Evolutionary conservation across 2,888 invertebrate species (phyloP), one percentile per base, ranked within the genome.

Genomic region (Molanna angustata): DNA sequence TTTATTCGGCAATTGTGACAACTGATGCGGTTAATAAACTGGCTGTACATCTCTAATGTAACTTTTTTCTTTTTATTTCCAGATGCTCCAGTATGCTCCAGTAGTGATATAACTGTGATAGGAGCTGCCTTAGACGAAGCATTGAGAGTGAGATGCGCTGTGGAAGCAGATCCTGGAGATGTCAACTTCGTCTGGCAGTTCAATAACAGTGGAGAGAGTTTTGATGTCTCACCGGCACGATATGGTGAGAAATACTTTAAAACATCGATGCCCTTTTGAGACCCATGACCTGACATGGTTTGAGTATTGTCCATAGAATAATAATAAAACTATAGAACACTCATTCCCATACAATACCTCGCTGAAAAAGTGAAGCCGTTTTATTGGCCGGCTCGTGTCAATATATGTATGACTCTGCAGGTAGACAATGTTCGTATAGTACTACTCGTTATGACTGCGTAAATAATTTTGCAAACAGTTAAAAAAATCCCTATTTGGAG

Each of bases 111-210:
- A 21, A 84, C 85, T 64, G 82, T 92, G 47, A 85, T 94, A 52
- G 94, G 93, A 9, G 91, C 90, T 7, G 90, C 90, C 48, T 72
- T 92, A 61, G 90, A 91, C 67, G 94, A 94, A 66, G 82, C 85
- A 2, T 77, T 90, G 56, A 83, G 84, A 57, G 85, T 90, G 53
- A 82, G 85, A n/a, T 93, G 93, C 68, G 88, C 90, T 60, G 90
- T 93, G 54, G 88, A 90, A 20, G 90, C 93, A 21, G 91, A 92
- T 71, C 93, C 93, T 0, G 83, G 84, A 56, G 88, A 89, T 64
- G 89, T 93, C 60, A 85, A 83, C 51, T 93, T 93, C 71, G 83
- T 87, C 63, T 93, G 93, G 93, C 89, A 90, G 65, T 90, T 93
- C 72, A 93, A 91, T 69, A 90, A 90, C 67, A 90, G 90, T 63